Evolutionary conservation across 2,888 invertebrate species (phyloP), one percentile per base, ranked within the genome.

Genomic region (Megamerina dolium): DNA sequence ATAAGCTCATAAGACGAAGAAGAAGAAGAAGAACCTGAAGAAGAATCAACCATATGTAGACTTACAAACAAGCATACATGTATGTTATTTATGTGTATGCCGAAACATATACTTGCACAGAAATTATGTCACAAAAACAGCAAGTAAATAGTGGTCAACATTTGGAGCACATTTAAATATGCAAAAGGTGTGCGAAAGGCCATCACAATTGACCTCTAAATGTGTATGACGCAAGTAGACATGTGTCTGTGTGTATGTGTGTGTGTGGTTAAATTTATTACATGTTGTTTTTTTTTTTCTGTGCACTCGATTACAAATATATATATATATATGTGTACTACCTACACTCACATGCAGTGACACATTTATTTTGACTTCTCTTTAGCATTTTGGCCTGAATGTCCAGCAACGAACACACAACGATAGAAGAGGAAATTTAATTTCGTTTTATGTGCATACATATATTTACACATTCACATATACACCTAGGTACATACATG

Each of bases 191-290:
- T 37, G 37, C 37, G 23, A 23, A 26, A 17, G 26, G 27, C 32
- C 40, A 40, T 45, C 40, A 31, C 36, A 26, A 37, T 35, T 40
- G 40, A 39, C 39, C 42, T 38, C 38, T 42, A 27, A 33, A 35
- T 33, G 8, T 27, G 27, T 34, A 18, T 43, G n/a, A 18, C 32
- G 17, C 4, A 30, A 39, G 19, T 43, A 10, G 29, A 5, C 6
- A 19, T 36, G 14, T 21, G 4, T 9, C 13, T 17, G 6, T 33
- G 5, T 38, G 12, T 38, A 16, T 30, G 30, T 40, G 5, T 36
- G 18, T 37, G 27, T 41, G 23, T 20, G 41, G 16, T 14, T n/a
- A n/a, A n/a, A n/a, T n/a, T n/a, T n/a, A n/a, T n/a, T n/a, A n/a
- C n/a, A n/a, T n/a, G 3, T 27, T 27, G 27, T n/a, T n/a, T 5